Base-by-base conservation (phyloP, 2,888 invertebrate species). In the Tryphoninae sp. region DNA sequence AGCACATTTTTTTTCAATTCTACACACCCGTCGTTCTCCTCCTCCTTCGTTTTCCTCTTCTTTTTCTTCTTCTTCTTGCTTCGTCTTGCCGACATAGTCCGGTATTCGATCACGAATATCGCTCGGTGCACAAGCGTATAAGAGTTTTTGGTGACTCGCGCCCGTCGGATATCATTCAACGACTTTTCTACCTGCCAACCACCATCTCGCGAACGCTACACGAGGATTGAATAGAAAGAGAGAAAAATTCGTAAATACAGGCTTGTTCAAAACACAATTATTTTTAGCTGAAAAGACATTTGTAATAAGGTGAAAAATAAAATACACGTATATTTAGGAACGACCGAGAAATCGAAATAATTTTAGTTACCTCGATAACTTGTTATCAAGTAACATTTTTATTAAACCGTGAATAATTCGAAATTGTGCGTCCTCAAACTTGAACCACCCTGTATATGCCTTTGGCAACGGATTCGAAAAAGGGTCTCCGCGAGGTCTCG, bases 121-220 rank as follows among this genome's bases (percentile, higher is more conserved):
- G 89, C 89, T 88, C 87, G 80, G 87, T 86, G 80, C 88, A 88
- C 84, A 26, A 62, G 26, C 33, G 16, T 13, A 51, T 58, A 73
- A 13, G 19, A 74, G 26, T 61, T 53, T 51, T 69, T 26, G 78
- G 55, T 59, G 68, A 53, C 71, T 73, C 69, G 81, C 62, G 65
- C 72, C 58, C 59, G 58, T 59, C 51, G 85, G 86, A 88, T 89
- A 90, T 89, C 88, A 87, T 89, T 88, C 90, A 89, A 90, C 89
- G 90, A 89, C 86, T 89, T 88, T 89, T 86, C 88, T 90, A 90
- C 90, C 90, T 90, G 90, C 88, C 84, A 83, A 69, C 78, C 72
- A 53, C 51, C 68, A 71, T 49, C 81, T 75, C 73, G 78, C 81
- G 68, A 58, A 62, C 64, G 26, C 33, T 19, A 42, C 16, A 61